These are phyloP conservation scores for Erpobdella octoculata DNA, from an alignment of 2,888 invertebrate genomes.

Conservation along the genomic window DNA sequence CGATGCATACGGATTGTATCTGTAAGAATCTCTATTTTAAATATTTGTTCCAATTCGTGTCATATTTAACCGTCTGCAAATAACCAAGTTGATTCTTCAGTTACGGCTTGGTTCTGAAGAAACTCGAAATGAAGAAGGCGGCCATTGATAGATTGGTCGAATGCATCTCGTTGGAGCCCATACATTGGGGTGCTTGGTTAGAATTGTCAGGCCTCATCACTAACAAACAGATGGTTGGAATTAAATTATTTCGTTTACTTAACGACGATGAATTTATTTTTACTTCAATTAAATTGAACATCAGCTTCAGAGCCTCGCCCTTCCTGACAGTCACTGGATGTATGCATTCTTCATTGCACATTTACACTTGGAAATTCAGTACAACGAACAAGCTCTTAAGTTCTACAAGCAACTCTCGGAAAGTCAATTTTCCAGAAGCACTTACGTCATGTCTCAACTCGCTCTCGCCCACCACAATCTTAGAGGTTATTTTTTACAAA, in stretches of 20 bases:
- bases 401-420: slow-evolving; percentile 61
- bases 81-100: slow-evolving; percentile 50
- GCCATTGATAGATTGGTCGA: slow-evolving; percentile 73
- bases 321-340: slow-evolving; percentile 79
- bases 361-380: slow-evolving; percentile 77
- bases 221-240: slow-evolving; percentile 62
- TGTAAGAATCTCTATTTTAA: slow-evolving; percentile 46
- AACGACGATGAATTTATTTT: background rate
- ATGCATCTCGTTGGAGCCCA: slow-evolving; percentile 69
- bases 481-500: slow-evolving; percentile 57
- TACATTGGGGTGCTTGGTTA: slow-evolving; percentile 90
- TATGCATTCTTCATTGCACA: slow-evolving; percentile 83
- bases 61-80: background rate
- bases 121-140: slow-evolving; percentile 69
- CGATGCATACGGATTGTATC: slow-evolving; percentile 67
- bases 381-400: slow-evolving; percentile 79
- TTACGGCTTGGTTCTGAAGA: slow-evolving; percentile 81
- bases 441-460: slow-evolving; percentile 81
- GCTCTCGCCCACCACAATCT: slow-evolving; percentile 86
- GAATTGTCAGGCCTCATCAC: slow-evolving; percentile 78
- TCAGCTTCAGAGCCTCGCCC: slow-evolving; percentile 43
- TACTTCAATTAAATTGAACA: background rate
- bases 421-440: slow-evolving; percentile 76
- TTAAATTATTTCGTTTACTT: background rate
- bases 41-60: slow-evolving; percentile 1